A percentile compares a stretch with the other conserved stretches of the same genome.
Evolutionary conservation across 2,113 vertebrate genomes (phyloP).

Genomic region (human): DNA sequence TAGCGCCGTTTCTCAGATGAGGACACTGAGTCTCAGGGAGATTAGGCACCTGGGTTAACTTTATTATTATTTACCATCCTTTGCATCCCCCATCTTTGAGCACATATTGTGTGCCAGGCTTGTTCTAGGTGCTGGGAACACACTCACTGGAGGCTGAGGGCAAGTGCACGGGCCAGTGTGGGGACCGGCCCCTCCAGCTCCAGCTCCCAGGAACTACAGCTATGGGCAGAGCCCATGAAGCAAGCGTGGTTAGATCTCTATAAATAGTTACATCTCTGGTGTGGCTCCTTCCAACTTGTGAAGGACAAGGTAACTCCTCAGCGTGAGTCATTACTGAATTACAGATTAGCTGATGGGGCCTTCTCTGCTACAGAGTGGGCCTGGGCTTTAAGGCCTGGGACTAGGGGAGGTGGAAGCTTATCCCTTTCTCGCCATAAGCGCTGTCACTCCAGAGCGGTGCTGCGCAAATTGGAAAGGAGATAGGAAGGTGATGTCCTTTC

Average conservation of each 20-base stretch:
- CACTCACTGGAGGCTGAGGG: neutral
- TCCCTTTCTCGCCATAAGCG: neutral
- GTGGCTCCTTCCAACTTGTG: neutral
- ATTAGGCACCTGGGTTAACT: neutral
- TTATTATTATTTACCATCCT: neutral
- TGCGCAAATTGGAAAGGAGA: neutral
- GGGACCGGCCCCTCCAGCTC: neutral
- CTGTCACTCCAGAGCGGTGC: neutral
- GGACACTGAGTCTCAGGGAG: neutral
- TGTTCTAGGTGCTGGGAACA: neutral
- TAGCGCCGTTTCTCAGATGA: neutral
- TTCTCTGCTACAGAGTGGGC: neutral
- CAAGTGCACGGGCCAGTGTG: neutral
- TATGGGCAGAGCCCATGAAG: neutral
- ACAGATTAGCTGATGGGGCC: neutral
- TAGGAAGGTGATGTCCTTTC: neutral
- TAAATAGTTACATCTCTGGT: neutral
- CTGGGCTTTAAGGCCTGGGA: neutral
- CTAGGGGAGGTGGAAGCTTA: too few species aligned
- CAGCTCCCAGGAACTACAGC: too few species aligned
- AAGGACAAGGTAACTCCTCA: neutral
- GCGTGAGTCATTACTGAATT: neutral
- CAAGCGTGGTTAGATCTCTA: neutral
- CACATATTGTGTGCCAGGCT: neutral
- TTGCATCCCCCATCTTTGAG: neutral